These are phyloP conservation scores for Atethmia centrago DNA, from an alignment of 2,888 invertebrate genomes.

Conservation along the genomic window DNA sequence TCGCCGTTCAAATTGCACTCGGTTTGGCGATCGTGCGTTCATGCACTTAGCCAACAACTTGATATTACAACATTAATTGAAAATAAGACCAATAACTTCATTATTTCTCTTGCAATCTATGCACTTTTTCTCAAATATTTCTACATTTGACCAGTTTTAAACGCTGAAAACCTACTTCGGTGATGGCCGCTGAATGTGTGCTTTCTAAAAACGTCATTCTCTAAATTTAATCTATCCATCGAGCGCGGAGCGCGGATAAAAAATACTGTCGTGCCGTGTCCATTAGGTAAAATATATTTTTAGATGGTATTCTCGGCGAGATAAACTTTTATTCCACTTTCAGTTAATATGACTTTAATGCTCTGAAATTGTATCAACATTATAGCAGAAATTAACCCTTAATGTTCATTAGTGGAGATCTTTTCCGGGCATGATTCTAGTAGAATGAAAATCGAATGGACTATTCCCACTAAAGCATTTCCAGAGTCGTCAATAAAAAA, in stretches of 20 bases:
- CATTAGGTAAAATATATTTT: constrained; percentile 86
- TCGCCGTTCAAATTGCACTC: constrained; percentile 84
- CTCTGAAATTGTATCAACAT: constrained; percentile 46
- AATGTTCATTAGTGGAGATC: constrained; percentile 42
- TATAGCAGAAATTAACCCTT: constrained; percentile 28
- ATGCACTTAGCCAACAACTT: constrained; percentile 74
- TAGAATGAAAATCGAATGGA: constrained; percentile 71
- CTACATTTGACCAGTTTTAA: constrained; percentile 25
- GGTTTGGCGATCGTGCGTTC: constrained; percentile 75
- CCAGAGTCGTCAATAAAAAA: constrained; percentile 90
- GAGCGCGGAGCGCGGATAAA: constrained; percentile 80
- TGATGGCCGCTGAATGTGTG: constrained; percentile 72
- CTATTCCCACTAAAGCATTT: constrained; percentile 84
- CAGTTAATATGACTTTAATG: constrained; percentile 53
- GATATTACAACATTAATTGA: constrained; percentile 72
- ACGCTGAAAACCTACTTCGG: constrained; percentile 35
- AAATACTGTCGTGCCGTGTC: constrained; percentile 84
- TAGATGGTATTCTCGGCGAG: constrained; percentile 77
- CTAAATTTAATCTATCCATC: constrained; percentile 85
- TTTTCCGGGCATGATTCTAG: constrained; percentile 65
- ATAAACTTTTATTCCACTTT: constrained; percentile 73
- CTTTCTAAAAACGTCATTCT: constrained; percentile 83
- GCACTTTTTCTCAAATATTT: constrained; percentile 8
- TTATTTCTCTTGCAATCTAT: constrained; percentile 45
- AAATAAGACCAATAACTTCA: constrained; percentile 59